Conservation (phyloP, 92 coral and sea anemone species). For the Phenganax subtilis region DNA sequence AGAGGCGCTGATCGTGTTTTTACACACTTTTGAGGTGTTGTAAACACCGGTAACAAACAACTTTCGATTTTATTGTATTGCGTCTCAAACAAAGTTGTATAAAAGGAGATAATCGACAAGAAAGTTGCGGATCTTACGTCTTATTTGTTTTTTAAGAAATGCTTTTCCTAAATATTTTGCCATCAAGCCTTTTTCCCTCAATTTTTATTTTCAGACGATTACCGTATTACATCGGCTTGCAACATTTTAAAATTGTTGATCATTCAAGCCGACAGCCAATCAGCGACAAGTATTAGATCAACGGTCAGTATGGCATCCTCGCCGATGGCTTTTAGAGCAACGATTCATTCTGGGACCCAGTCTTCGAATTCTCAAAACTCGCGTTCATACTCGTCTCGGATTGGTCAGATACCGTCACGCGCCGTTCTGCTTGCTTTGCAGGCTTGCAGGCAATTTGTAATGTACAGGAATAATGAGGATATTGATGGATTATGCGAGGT, state of each 20-base stretch:
- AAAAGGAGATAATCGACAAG: too few relatives aligned
- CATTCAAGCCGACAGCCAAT: slow-evolving; percentile 32
- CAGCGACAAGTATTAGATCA: neutral
- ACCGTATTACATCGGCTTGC: slow-evolving; percentile 73
- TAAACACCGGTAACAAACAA: too few relatives aligned
- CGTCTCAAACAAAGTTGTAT: too few relatives aligned
- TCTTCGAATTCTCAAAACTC: slow-evolving; percentile 33
- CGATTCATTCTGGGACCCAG: neutral
- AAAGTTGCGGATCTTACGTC: too few relatives aligned
- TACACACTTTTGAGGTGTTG: too few relatives aligned
- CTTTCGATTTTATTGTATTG: too few relatives aligned
- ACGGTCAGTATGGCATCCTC: slow-evolving; percentile 8
- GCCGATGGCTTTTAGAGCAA: neutral
- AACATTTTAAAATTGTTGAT: slow-evolving; percentile 74
- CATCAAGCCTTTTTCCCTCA: neutral
- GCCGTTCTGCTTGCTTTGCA: slow-evolving; percentile 76
- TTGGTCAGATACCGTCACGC: slow-evolving; percentile 45
- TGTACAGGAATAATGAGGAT: slow-evolving; percentile 69
- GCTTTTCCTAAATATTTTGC: too few relatives aligned
- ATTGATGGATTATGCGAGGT: slow-evolving; percentile 58
- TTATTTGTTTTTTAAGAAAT: too few relatives aligned
- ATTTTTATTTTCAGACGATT: slow-evolving; percentile 63
- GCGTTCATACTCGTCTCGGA: slow-evolving; percentile 22
- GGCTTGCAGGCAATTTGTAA: slow-evolving; percentile 70
- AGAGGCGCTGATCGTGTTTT: too few relatives aligned